Evolutionary conservation across 2,888 invertebrate genomes (phyloP), one percentile per base, ranked within the genome.

Genomic region (Lordiphosa andalusiaca): DNA sequence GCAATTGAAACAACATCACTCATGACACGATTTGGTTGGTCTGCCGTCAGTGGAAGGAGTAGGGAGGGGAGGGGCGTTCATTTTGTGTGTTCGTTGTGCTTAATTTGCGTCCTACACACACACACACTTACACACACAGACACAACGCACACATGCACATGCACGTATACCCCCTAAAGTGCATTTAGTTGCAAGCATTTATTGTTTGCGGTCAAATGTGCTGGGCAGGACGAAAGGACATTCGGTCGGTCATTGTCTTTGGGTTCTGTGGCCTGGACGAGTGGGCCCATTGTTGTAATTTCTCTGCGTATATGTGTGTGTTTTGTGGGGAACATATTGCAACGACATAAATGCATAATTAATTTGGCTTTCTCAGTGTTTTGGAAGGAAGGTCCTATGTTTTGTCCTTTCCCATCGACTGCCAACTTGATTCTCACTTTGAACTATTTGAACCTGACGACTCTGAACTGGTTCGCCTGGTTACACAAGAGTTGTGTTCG

Each of bases 291-390:
- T 82, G 80, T 66, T 74, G 66, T 74, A 67, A 42, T n/a, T 53
- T 35, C 49, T 39, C 25, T 38, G n/a, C 37, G 33, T 35, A 9
- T 40, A 37, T 64, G 55, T 62, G 25, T 65, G 49, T 53, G 25
- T 25, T 42, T 51, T 67, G 59, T 37, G 62, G 44, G 48, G 58
- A 73, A 77, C 86, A 86, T 75, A 80, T 81, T 85, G 76, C 71
- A 76, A 69, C 71, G 85, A 80, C 77, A 74, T 76, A 84, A 84
- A 84, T 86, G 76, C 76, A 87, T 87, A 87, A 86, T 86, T 87
- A 87, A 87, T 87, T 84, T 77, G 82, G 76, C 75, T 74, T 68
- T 72, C 70, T 66, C 57, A 67, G 49, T 54, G 64, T 58, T 59
- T 66, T 49, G 19, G 19, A 33, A 44, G 33, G 33, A 10, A 41